Evolutionary conservation across 2,888 invertebrate genomes (phyloP).

Genomic region (Hedychridium roseum): DNA sequence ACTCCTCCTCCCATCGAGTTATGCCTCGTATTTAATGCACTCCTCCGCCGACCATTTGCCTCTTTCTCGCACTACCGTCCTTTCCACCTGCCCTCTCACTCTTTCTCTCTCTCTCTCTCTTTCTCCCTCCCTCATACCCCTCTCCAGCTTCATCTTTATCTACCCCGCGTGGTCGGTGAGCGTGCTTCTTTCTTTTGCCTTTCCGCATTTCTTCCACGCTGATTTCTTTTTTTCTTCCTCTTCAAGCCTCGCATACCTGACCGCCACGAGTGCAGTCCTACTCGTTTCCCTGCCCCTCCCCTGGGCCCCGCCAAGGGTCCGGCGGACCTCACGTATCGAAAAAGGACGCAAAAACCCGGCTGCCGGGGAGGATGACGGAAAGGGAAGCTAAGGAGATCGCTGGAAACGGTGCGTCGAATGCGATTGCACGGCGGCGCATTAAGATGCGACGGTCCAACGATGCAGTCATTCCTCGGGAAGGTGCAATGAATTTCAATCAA

Average conservation of each 20-base stretch:
- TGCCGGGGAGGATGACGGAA: constrained; percentile 6
- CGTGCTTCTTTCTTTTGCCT: constrained; percentile 38
- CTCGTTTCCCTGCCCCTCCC: too few relatives aligned
- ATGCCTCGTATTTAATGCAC: too few relatives aligned
- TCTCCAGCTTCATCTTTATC: constrained; percentile 11
- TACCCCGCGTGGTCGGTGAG: constrained; percentile 11
- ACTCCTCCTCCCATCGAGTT: too few relatives aligned
- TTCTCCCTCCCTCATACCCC: constrained; percentile 6
- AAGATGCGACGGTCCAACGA: too few relatives aligned
- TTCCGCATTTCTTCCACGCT: constrained; percentile 42
- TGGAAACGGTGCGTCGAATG: too few relatives aligned
- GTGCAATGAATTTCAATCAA: too few relatives aligned
- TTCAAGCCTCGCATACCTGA: constrained; percentile 58
- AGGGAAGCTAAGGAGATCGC: too few relatives aligned
- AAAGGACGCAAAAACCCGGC: too few relatives aligned
- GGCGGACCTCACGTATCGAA: constrained; percentile 27
- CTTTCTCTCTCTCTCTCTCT: constrained; percentile 18
- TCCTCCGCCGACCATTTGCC: constrained; percentile 11
- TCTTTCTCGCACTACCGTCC: too few relatives aligned
- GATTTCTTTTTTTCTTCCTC: constrained; percentile 48
- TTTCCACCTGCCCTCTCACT: too few relatives aligned
- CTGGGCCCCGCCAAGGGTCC: constrained; percentile 27
- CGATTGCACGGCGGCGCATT: too few relatives aligned
- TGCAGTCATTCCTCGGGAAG: too few relatives aligned
- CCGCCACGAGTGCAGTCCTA: constrained; percentile 53